phyloP scores from a whole-genome alignment of 2,797 vertebrate genomes.

The Chelidonichthys spinosus region DNA sequence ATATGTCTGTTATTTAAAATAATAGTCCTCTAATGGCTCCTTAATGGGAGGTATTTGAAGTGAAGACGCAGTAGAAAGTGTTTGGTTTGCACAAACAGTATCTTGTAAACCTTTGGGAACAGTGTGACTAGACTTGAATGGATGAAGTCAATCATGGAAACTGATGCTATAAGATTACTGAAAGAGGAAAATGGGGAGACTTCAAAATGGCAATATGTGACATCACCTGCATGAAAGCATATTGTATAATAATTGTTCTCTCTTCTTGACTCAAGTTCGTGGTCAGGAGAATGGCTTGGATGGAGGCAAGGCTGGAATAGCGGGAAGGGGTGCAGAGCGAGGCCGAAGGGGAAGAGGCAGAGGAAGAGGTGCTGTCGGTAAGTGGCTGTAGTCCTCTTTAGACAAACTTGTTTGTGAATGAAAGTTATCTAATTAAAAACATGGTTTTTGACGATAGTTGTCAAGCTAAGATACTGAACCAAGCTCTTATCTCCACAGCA shows the following conservation, averaged over 20 bases:
- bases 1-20: not conserved
- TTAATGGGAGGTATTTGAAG: not conserved
- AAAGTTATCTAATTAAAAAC: constrained; percentile 22
- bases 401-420: not conserved
- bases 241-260: not conserved
- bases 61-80: not conserved
- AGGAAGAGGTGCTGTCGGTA: constrained; percentile 90
- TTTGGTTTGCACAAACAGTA: constrained; percentile 1
- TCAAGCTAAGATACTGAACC: constrained; percentile 31
- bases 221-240: not conserved
- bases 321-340: constrained; percentile 92
- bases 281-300: constrained; percentile 98
- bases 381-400: constrained; percentile 42
- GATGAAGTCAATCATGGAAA: too few species aligned
- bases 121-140: not conserved
- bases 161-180: not conserved
- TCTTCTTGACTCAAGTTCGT: constrained; percentile 84
- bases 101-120: not conserved
- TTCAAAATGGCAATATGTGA: constrained; percentile 6
- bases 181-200: not conserved
- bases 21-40: not conserved
- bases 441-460: not conserved
- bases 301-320: constrained; percentile 88
- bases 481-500: constrained; percentile 53
- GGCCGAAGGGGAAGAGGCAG: constrained; percentile 94